A percentile compares a stretch with the other conserved stretches of the same genome.
phyloP scores from a whole-genome alignment of 2,797 vertebrate species.

The Esox lucius region DNA sequence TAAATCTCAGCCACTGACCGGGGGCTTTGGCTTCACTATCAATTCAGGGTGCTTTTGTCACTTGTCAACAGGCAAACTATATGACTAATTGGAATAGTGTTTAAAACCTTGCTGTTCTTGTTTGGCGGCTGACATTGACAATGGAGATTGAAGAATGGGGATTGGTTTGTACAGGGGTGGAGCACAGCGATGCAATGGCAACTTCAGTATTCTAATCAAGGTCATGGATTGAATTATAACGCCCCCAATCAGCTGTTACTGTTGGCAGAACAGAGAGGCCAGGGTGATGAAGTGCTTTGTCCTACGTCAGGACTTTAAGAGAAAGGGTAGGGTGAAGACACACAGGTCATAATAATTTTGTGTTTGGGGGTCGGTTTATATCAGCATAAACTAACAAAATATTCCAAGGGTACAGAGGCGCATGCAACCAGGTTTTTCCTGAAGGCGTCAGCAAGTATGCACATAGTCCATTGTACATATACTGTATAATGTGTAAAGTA shows the following conservation, averaged over 20 bases:
- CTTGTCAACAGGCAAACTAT: constrained; percentile 58
- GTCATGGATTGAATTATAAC: constrained; percentile 55
- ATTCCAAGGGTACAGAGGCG: constrained; percentile 41
- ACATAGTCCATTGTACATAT: neutral
- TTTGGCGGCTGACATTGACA: constrained; percentile 45
- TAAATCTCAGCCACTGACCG: constrained; percentile 49
- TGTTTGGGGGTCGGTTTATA: constrained; percentile 45
- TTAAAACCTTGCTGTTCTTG: constrained; percentile 48
- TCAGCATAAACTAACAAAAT: constrained; percentile 64
- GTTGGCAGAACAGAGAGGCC: constrained; percentile 56
- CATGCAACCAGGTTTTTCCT: constrained; percentile 10
- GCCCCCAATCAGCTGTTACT: constrained; percentile 62
- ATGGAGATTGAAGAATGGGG: constrained; percentile 25
- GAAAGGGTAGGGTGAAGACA: constrained; percentile 59
- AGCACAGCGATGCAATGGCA: constrained; percentile 24
- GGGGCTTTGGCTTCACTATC: constrained; percentile 48
- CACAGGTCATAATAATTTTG: constrained; percentile 54
- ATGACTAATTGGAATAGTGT: constrained; percentile 56
- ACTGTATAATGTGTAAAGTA: neutral
- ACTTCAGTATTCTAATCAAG: constrained; percentile 52
- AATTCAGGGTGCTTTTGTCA: constrained; percentile 55
- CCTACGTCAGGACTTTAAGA: constrained; percentile 63
- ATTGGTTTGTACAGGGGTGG: constrained; percentile 6
- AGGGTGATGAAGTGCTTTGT: constrained; percentile 58
- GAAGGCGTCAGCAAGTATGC: neutral